Evolutionary conservation across 2,797 vertebrate species (phyloP), one percentile per base, ranked within the genome.

Genomic region (Coreius guichenoti): DNA sequence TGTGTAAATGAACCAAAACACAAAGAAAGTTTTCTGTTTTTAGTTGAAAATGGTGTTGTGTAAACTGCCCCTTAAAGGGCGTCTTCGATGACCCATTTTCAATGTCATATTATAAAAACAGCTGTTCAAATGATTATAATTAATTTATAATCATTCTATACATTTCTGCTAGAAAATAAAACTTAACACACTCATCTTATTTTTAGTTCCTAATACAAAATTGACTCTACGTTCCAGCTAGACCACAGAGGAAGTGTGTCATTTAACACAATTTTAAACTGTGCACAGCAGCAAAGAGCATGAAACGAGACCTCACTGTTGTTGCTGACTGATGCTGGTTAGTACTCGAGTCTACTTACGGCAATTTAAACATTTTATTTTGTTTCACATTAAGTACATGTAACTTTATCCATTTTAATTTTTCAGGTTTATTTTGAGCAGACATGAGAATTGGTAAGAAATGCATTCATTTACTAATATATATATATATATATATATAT

Each of bases 351-450:
- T 7, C 31, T 43, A 49, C n/a, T 81, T n/a, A 61, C 12, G 33
- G 17, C 8, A 79, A 79, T 61, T 47, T 36, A 47, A 47, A 1
- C 13, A 9, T 14, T 8, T 19, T 56, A 21, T 6, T 31, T 14
- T 45, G 7, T 80, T 23, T 33, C n/a, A 29, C 5, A 29, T 56
- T 49, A 49, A 47, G 7, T 11, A 23, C 3, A 63, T 74, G 16
- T 4, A 49, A 74, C 36, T 73, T 56, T 8, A 56, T 19, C 16
- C 2, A 23, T 23, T 56, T 23, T 2, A 3, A 23, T 65, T 26
- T 73, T 82, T 7, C 29, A 54, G 72, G 8, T 83, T 31, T 47
- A 74, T 9, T 49, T 36, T 31, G 43, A 74, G 56, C 76, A 67
- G 70, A 75, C 17, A 74, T 75, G 69, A 47, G 1, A 17, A 17